A percentile compares a stretch with the other conserved stretches of the same genome.
Conservation (phyloP, 2,797 vertebrate genomes). For the Muraenolepis orangiensis region DNA sequence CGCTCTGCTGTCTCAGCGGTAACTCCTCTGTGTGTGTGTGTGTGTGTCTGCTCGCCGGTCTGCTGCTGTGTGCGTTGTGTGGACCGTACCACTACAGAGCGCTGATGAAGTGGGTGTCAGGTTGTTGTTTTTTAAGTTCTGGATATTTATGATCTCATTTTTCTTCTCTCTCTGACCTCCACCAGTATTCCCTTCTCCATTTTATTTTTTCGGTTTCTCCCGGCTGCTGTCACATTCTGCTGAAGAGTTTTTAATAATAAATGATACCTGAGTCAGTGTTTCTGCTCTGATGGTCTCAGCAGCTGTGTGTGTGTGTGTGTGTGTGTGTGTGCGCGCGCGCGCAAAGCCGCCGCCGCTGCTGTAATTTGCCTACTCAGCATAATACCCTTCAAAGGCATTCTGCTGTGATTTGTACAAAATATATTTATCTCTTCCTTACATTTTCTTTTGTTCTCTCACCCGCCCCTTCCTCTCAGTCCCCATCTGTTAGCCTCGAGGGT, state of each 20-base stretch:
- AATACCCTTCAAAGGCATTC: conserved; percentile 23
- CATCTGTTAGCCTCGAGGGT: neutral
- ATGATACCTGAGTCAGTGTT: conserved; percentile 32
- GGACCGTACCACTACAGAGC: neutral
- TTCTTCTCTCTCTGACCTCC: conserved; percentile 7
- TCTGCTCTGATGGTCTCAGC: conserved; percentile 42
- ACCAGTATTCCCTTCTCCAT: conserved; percentile 1
- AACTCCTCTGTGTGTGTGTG: neutral
- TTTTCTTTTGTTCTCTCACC: neutral
- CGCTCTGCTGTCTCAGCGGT: conserved; percentile 20
- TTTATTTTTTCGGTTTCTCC: neutral
- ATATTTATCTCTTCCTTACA: conserved; percentile 2
- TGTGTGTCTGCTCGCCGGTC: too few species aligned
- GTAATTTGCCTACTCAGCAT: conserved; percentile 37
- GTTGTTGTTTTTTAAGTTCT: neutral
- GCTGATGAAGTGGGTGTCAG: neutral
- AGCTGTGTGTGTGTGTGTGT: conserved; percentile 29
- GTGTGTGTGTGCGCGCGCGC: conserved; percentile 21
- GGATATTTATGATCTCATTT: conserved; percentile 11
- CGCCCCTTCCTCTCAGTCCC: conserved; percentile 16
- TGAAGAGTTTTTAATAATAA: conserved; percentile 30
- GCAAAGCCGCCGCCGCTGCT: conserved; percentile 30
- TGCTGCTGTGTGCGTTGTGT: neutral
- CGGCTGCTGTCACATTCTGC: conserved; percentile 17
- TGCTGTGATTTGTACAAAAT: conserved; percentile 39